A percentile compares a stretch with the other conserved stretches of the same genome.
Evolutionary conservation across 2,113 vertebrate species (phyloP).

Genomic region (Petaurus breviceps): DNA sequence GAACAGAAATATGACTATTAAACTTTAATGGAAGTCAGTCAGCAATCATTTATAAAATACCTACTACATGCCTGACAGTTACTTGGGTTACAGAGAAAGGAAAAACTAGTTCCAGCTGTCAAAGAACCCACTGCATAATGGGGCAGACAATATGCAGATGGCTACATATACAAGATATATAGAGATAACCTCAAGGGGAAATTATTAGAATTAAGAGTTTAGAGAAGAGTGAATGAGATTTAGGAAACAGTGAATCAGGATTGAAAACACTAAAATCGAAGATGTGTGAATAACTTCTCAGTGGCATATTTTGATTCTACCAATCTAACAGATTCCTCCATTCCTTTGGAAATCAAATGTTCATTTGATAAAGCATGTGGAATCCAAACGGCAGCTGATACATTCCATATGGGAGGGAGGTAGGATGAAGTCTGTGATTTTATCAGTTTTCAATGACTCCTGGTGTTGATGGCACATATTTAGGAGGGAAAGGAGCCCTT

Average conservation of each 20-base stretch:
- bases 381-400: neutral
- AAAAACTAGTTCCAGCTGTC: neutral
- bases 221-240: neutral
- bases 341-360: neutral
- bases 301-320: neutral
- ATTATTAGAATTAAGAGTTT: neutral
- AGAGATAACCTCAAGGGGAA: neutral
- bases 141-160: neutral
- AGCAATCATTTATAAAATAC: neutral
- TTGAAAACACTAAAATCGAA: neutral
- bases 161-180: neutral
- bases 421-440: neutral
- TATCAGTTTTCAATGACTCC: neutral
- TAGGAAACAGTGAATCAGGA: neutral
- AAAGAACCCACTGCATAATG: neutral
- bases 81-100: neutral
- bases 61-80: neutral
- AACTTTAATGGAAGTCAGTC: neutral
- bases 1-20: neutral
- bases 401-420: neutral
- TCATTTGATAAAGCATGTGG: neutral
- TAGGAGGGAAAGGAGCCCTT: neutral
- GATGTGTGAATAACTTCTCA: neutral
- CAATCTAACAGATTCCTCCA: neutral
- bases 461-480: neutral